These are phyloP conservation scores for Hoplostethus mediterraneus DNA, from an alignment of 2,797 vertebrate species.

Conservation along the genomic window DNA sequence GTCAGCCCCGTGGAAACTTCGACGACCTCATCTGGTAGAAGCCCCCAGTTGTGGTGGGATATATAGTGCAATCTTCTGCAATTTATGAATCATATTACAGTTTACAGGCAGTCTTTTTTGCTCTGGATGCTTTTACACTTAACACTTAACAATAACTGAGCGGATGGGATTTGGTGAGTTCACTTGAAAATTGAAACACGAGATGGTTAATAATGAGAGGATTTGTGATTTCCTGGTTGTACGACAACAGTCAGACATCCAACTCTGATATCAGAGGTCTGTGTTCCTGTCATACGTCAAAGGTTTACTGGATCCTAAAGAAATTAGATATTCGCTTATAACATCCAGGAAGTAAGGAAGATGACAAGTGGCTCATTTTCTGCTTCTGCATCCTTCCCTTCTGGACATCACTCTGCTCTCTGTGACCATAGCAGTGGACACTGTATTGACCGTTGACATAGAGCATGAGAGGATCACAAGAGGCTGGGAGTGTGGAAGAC, in stretches of 20 bases:
- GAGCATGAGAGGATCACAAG: no score
- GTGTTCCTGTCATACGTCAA: conserved; percentile 6
- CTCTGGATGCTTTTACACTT: conserved; percentile 55
- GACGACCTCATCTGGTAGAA: conserved; percentile 49
- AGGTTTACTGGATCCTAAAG: background rate
- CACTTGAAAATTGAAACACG: conserved; percentile 63
- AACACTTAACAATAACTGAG: conserved; percentile 64
- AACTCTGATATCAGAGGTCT: conserved; percentile 33
- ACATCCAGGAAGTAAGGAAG: conserved; percentile 4
- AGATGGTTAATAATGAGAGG: conserved; percentile 61
- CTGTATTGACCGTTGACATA: no score
- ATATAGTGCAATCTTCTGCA: conserved; percentile 74
- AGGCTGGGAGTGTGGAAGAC: no score
- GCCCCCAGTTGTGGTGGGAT: conserved; percentile 53
- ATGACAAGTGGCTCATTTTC: background rate
- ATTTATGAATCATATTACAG: conserved; percentile 67
- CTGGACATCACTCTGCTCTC: no score
- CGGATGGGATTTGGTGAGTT: conserved; percentile 61
- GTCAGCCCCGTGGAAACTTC: conserved; percentile 48
- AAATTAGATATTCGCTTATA: background rate
- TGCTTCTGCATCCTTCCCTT: no score
- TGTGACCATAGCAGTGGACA: no score
- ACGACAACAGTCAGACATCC: conserved; percentile 40
- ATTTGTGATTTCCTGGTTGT: conserved; percentile 30
- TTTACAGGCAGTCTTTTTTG: conserved; percentile 57